These are phyloP conservation scores for Gonocerus acuteangulatus DNA, from an alignment of 2,888 invertebrate genomes.

Conservation along the genomic window DNA sequence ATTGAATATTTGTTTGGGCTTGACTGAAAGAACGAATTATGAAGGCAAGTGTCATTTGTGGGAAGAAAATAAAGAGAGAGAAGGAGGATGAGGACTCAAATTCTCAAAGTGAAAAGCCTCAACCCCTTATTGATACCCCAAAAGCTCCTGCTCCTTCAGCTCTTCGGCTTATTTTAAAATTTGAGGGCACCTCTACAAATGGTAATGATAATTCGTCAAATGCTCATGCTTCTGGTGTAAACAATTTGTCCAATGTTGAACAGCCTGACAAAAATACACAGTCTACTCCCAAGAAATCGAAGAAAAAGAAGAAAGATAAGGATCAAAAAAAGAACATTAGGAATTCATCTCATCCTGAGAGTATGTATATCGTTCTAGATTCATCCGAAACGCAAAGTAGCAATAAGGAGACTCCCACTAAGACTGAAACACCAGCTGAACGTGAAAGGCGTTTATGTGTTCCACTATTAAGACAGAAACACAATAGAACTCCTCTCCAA, in stretches of 20 bases:
- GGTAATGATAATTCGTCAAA: not conserved
- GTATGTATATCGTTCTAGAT: conserved; percentile 11
- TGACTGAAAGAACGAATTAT: too few species aligned
- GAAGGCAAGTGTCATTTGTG: not conserved
- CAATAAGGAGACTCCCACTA: not conserved
- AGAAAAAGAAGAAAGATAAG: conserved; percentile 9
- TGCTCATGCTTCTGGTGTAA: not conserved
- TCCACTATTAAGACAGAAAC: conserved; percentile 67
- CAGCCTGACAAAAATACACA: not conserved
- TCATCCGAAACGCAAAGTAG: not conserved
- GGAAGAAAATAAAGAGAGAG: conserved; percentile 9
- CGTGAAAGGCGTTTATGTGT: conserved; percentile 74
- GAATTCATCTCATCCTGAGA: not conserved
- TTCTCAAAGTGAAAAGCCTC: not conserved
- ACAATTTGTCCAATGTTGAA: too few species aligned
- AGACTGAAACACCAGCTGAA: conserved; percentile 45
- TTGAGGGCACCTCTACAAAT: conserved; percentile 7
- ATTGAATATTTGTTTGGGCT: too few species aligned
- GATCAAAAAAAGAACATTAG: conserved; percentile 10
- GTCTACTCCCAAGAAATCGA: not conserved
- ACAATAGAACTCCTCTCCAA: conserved; percentile 60
- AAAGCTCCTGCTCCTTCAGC: conserved; percentile 3
- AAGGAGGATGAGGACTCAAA: conserved; percentile 9
- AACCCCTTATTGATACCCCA: not conserved
- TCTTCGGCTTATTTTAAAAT: conserved; percentile 9